Evolutionary conservation across 2,888 invertebrate species (phyloP), one percentile per base, ranked within the genome.

Genomic region (Lissonota sp.): DNA sequence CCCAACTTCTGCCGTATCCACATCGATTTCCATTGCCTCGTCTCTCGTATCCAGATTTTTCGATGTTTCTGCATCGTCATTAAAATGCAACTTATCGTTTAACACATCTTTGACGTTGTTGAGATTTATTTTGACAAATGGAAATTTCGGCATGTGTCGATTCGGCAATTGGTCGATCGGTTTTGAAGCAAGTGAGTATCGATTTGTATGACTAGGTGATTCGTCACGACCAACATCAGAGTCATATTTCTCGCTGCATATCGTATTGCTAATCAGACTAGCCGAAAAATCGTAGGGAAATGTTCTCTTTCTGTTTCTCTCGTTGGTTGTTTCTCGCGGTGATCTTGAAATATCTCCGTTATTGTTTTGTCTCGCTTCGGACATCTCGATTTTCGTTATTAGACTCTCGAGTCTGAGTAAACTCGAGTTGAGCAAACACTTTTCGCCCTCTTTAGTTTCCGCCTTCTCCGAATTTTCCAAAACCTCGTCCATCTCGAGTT

Each of bases 381-480:
- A 86, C 53, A 85, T 87, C 6, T 92, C 90, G n/a, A 92, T 91
- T 62, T 90, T 91, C 0, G 91, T 91, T 12, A 92, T 88, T 74
- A 92, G 86, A 74, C 90, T 91, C 44, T 92, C 91, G 0, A 92
- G 83, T 67, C 89, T 87, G 2, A 92, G 81, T 4, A 92, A 80
- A 82, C 91, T 92, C n/a, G 92, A 91, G 77, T 92, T 92, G 3
- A 90, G 63, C 6, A 92, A 79, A 82, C 91, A 89, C 4, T 89
- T 89, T 64, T 90, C 91, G 3, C 92, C 92, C 57, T 89, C 88
- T 16, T 88, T 87, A 0, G 91, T 91, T 63, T 91, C 91, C 0
- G 88, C 87, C 79, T 92, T 91, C 55, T 91, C 92, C 0, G 92
- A 92, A 83, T 92, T 92, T 77, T 92, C 92, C n/a, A 92, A 80